Base-by-base conservation (phyloP, 2,888 invertebrate species). In the Xylocampa areola region DNA sequence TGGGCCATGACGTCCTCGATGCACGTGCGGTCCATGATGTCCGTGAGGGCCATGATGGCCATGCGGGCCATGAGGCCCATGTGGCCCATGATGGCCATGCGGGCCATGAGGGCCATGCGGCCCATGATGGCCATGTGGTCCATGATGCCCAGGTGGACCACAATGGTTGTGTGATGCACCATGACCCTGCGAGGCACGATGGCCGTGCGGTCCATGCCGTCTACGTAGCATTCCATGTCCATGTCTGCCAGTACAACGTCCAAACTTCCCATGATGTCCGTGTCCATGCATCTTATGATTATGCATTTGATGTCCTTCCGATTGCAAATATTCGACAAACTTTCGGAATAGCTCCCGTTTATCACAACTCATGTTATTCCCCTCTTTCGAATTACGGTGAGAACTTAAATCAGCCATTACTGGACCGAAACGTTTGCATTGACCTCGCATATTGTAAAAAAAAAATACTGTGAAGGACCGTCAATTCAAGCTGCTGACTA, bases 271-370 rank as follows among this genome's bases (percentile, higher is more conserved):
- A 44, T 65, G 68, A 2, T 62, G 71, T 4, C 70, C 74, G 48
- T 47, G 62, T 0, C 62, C 53, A 11, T 43, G 35, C 14, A 55
- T 48, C 8, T 49, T 41, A 14, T 51, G 35, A 11, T 45, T 51
- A 14, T 54, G 45, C 8, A 73, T 67, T 2, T 45, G 47, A 13
- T n/a, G 16, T 16, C 69, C 65, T 4, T 76, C 54, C 2, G 63
- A 51, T 57, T 77, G 68, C 6, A 83, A 47, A 43, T 77, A 82
- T 2, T 75, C 63, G 1, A 75, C 64, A 32, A 81, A 80, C 60
- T 70, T 70, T 23, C 63, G 65, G 10, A 83, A 45, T 11, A 84
- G 16, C 16, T 77, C 67, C 36, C 73, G 44, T 55, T 81, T 79
- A 55, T 78, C 68, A 17, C 51, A 49, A 33, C 40, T 40, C 4